Evolutionary conservation across 2,113 vertebrate genomes (phyloP), one percentile per base, ranked within the genome.

Genomic region (Corythaixoides concolor): DNA sequence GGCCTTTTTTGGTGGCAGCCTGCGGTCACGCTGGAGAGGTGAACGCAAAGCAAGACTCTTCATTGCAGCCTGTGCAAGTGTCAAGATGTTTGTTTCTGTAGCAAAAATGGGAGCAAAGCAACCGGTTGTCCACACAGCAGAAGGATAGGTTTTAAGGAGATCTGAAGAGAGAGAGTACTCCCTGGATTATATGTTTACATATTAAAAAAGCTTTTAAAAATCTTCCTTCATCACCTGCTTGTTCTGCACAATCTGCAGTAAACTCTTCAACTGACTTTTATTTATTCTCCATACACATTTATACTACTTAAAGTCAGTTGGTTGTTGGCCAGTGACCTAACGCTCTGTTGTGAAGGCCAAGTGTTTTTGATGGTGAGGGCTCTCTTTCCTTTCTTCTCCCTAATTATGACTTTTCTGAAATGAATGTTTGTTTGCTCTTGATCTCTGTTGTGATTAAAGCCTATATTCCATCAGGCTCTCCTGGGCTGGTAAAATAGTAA

Each of bases 41-140:
- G 33, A 4, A 17, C 0, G 11, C 1, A 1, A 37, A 53, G 22
- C 0, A 1, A 56, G 43, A 28, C 14, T 21, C 4, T 68, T 53
- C 22, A 2, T 67, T 49, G 62, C 41, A 33, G 30, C 53, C 32
- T 15, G 3, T 1, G 35, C 32, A 27, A 76, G 45, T 66, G 30
- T 26, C n/a, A 27, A 35, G 55, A 15, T 43, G 3, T 69, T 84
- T 53, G 5, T 21, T 78, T 30, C 66, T 32, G 11, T 6, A 53
- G 28, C 64, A 50, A 45, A 60, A 28, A 20, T 0, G 0, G 39
- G 23, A 84, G 15, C 35, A 12, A 66, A 55, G 12, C 23, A 76
- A 24, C 43, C 63, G 13, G 4, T 33, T 76, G 9, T 33, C 32
- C 37, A 2, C 21, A 12, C 1, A 0, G 41, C 37, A 39, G 35